Conservation (phyloP, 2,797 vertebrate species). For the Enteromius radiatus region DNA sequence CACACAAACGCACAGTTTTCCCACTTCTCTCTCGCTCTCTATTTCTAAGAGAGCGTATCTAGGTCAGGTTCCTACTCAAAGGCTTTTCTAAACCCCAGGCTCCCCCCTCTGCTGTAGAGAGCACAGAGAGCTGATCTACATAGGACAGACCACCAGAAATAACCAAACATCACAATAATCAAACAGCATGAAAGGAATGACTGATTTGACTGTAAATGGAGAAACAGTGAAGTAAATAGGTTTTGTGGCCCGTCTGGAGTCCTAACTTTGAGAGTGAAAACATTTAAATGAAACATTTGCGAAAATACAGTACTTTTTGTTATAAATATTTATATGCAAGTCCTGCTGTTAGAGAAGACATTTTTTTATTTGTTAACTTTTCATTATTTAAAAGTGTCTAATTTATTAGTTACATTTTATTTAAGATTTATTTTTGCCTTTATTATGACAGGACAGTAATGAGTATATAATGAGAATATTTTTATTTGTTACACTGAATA, state of each 20-base stretch:
- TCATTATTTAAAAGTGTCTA: neutral
- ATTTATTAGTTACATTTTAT: no score
- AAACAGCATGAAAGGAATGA: conserved; percentile 23
- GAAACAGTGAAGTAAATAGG: neutral
- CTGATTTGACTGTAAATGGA: neutral
- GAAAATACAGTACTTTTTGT: neutral
- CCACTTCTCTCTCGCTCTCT: conserved; percentile 26
- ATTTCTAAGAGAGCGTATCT: conserved; percentile 49
- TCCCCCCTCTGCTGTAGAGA: conserved; percentile 43
- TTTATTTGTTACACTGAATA: neutral
- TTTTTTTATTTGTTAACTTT: neutral
- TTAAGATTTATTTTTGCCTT: neutral
- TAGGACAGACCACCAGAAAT: conserved; percentile 42
- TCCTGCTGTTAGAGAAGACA: neutral
- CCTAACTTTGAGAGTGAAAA: conserved; percentile 6
- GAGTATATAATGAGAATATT: no score
- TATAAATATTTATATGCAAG: neutral
- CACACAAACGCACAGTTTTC: conserved; percentile 37
- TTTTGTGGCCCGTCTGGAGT: neutral
- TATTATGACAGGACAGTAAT: neutral
- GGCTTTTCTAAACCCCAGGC: conserved; percentile 46
- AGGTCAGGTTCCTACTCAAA: conserved; percentile 53
- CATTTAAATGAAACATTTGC: neutral
- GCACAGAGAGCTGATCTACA: conserved; percentile 49
- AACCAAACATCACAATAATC: conserved; percentile 40